phyloP scores from a whole-genome alignment of 37 sponge, comb jelly and placozoan species.

The Mnemiopsis leidyi region DNA sequence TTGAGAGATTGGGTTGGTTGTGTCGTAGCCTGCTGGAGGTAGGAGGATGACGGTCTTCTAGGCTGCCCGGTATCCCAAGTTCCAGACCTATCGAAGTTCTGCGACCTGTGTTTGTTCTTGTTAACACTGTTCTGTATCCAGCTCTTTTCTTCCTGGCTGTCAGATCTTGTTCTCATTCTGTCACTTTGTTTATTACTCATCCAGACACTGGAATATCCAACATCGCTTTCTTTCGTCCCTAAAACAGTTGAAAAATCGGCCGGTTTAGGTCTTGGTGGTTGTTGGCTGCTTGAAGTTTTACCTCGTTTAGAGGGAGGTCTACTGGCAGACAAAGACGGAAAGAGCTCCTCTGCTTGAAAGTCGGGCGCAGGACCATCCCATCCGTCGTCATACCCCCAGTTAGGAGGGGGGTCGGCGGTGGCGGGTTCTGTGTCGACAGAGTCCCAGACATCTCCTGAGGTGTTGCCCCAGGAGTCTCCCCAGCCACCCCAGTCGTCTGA shows the following conservation, averaged over 20 bases:
- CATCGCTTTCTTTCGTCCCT: neutral
- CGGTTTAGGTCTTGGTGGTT: neutral
- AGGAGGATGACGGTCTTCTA: neutral
- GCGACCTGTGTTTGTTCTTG: neutral
- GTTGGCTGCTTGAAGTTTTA: neutral
- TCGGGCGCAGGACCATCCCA: conserved; percentile 2
- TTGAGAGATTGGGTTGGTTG: neutral
- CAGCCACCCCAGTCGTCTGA: neutral
- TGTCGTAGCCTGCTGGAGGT: neutral
- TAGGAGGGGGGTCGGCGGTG: neutral
- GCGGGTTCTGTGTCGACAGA: neutral
- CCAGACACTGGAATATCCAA: neutral
- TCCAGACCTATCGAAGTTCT: neutral
- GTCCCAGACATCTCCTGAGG: conserved; percentile 4
- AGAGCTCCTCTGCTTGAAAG: neutral
- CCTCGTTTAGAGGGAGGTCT: neutral
- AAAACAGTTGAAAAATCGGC: conserved; percentile 15
- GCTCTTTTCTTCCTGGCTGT: neutral
- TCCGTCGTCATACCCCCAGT: neutral
- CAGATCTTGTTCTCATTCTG: neutral
- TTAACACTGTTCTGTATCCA: neutral
- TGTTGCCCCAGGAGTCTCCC: neutral
- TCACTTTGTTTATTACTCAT: no score
- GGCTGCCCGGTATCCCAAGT: neutral
- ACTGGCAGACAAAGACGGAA: neutral